Evolutionary conservation across 2,113 vertebrate genomes (phyloP), one percentile per base, ranked within the genome.

Genomic region (Mormoops blainvillei): DNA sequence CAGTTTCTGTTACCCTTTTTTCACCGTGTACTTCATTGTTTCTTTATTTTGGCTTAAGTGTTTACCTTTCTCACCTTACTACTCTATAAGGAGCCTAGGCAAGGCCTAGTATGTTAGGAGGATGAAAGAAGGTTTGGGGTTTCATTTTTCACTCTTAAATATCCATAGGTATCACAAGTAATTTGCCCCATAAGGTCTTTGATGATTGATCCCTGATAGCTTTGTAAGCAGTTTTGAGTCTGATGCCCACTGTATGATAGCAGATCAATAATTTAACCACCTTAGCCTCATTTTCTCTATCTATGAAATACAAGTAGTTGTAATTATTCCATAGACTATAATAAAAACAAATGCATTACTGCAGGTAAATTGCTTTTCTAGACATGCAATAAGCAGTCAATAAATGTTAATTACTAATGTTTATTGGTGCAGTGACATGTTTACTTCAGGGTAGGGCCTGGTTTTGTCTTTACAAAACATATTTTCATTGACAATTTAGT

Each of bases 211-310:
- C 70, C 58, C 68, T 85, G 43, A 36, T 87, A 92, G 33, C 52
- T 92, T 92, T 87, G 50, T 89, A 88, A 88, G 9, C 77, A 48
- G 67, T 89, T 19, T 52, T 82, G 20, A 71, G 31, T 97, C 9
- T 70, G 7, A n/a, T 94, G 11, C 12, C 16, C 43, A 45, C 4
- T 58, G 4, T 80, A 18, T 89, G 58, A 45, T 84, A 56, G 61
- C 90, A 74, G 22, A 26, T 36, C 38, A 91, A 4, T 85, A 74
- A 84, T 87, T 89, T 78, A 90, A 61, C 41, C 8, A 16, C 20
- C 31, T 80, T 56, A 92, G 31, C n/a, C 38, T 86, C 7, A 48
- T 63, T 84, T 94, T 93, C 78, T 80, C 74, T 97, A n/a, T 41
- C 31, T 83, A 33, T 85, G 56, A 91, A 93, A 70, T 95, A 24